phyloP scores from a whole-genome alignment of 2,797 vertebrate species.

The Helicolenus hilgendorfi region DNA sequence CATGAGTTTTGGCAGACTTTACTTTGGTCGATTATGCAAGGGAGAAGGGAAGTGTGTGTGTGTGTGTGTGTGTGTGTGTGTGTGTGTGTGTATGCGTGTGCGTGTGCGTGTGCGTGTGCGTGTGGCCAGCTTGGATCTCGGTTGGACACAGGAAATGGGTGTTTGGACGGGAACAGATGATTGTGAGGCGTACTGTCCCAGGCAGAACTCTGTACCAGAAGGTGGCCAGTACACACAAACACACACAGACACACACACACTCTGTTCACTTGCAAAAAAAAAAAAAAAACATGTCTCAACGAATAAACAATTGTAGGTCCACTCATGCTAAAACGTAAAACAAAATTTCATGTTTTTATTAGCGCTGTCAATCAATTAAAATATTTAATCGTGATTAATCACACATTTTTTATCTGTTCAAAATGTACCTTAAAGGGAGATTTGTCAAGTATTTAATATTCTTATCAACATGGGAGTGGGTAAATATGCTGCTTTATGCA shows the following conservation, averaged over 20 bases:
- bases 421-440: no score
- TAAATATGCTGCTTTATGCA: no score
- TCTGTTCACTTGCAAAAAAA: background rate
- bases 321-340: background rate
- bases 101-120: background rate
- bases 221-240: conserved; percentile 22
- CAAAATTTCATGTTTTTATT: background rate
- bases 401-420: no score
- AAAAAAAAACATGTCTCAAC: background rate
- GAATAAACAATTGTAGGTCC: background rate
- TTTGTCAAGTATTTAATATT: no score
- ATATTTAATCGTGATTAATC: no score
- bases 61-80: background rate
- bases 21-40: conserved; percentile 38
- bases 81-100: conserved; percentile 2
- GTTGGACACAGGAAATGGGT: conserved; percentile 76
- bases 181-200: conserved; percentile 50
- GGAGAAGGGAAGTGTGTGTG: background rate
- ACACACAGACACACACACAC: background rate
- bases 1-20: conserved; percentile 52
- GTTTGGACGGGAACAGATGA: conserved; percentile 68
- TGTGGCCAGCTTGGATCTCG: conserved; percentile 76
- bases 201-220: conserved; percentile 50
- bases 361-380: no score
- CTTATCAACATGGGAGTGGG: no score